These are phyloP conservation scores for Pemphredon lugubris DNA, from an alignment of 2,888 invertebrate species.

Conservation along the genomic window DNA sequence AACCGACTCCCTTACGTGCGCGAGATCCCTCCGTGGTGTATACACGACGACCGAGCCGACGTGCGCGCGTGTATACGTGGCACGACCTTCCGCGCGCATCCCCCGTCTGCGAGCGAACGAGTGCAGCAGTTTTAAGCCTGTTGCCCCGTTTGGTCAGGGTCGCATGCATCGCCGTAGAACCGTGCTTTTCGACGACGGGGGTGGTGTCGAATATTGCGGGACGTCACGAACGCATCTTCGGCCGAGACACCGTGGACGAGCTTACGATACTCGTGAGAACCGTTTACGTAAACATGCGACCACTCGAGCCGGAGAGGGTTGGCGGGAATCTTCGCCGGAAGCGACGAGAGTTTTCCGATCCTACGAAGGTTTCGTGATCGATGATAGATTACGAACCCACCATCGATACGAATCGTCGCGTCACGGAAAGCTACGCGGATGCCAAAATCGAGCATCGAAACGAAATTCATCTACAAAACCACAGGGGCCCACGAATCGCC, in stretches of 20 bases:
- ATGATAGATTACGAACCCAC: too few relatives aligned
- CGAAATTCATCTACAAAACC: conserved; percentile 25
- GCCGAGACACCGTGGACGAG: too few relatives aligned
- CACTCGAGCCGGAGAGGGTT: too few relatives aligned
- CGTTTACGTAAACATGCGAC: too few relatives aligned
- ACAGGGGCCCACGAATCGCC: conserved; percentile 10
- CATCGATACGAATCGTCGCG: too few relatives aligned
- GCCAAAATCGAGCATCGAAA: conserved; percentile 30
- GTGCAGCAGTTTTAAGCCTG: conserved; percentile 46
- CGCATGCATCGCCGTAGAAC: conserved; percentile 46
- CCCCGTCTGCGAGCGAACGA: conserved; percentile 32
- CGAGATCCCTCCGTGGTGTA: conserved; percentile 3
- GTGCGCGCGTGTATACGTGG: conserved; percentile 2
- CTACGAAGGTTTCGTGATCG: too few relatives aligned
- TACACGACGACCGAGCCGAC: too few relatives aligned
- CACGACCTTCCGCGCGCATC: background rate
- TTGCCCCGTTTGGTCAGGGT: conserved; percentile 34
- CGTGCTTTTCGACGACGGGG: conserved; percentile 12
- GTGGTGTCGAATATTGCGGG: conserved; percentile 31
- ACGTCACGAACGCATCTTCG: background rate
- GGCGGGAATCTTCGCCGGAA: too few relatives aligned
- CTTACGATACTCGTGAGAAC: too few relatives aligned
- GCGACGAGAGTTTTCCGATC: too few relatives aligned
- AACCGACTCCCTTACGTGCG: conserved; percentile 60
- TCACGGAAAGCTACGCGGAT: too few relatives aligned